Evolutionary conservation across 2,113 vertebrate genomes (phyloP).

Genomic region (Chlorodrepanis virens): DNA sequence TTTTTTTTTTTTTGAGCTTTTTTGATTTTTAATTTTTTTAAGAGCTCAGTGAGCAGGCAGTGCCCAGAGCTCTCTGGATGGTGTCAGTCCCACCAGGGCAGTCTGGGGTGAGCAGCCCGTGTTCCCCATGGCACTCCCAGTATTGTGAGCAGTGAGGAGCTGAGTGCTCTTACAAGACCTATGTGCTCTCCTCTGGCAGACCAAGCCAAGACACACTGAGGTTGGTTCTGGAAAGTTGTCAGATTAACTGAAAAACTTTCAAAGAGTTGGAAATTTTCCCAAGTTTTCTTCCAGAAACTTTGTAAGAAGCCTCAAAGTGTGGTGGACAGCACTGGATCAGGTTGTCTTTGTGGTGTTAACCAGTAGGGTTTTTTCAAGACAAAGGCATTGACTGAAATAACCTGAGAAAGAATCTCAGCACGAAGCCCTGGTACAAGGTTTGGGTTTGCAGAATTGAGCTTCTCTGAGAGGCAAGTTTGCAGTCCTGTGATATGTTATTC

Average conservation of each 20-base stretch:
- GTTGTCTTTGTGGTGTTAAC: background rate
- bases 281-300: background rate
- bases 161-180: background rate
- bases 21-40: background rate
- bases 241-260: background rate
- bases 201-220: background rate
- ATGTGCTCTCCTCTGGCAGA: background rate
- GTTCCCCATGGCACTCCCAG: background rate
- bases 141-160: background rate
- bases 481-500: background rate
- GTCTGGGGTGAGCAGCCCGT: fast-evolving
- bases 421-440: background rate
- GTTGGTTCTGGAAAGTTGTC: background rate
- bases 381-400: slow-evolving; percentile 17
- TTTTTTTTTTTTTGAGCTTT: no score
- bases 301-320: background rate
- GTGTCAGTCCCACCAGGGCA: background rate
- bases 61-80: background rate
- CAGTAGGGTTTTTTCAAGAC: background rate
- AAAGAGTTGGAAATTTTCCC: background rate
- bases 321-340: background rate
- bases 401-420: slow-evolving; percentile 2
- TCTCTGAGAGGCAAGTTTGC: background rate
- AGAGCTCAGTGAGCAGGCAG: background rate
- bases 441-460: background rate